A percentile compares a stretch with the other conserved stretches of the same genome.
These are phyloP conservation scores for Mercenaria mercenaria DNA, from an alignment of 1,140 invertebrate genomes.

Conservation along the genomic window DNA sequence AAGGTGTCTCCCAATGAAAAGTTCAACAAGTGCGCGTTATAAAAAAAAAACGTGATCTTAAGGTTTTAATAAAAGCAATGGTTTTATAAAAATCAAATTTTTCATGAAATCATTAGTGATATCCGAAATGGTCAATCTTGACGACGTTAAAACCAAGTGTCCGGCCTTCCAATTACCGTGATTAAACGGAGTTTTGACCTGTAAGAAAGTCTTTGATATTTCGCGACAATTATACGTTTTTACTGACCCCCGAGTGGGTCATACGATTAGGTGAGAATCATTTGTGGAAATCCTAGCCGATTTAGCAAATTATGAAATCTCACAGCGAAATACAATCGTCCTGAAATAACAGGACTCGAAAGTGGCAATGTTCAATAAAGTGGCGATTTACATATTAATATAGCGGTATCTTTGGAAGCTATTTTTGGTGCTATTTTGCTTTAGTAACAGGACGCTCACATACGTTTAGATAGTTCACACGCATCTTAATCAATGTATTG, in stretches of 20 bases:
- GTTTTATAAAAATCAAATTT: conserved; percentile 35
- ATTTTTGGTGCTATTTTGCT: no score
- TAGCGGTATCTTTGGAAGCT: neutral
- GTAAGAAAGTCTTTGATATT: conserved; percentile 21
- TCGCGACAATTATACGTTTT: conserved; percentile 40
- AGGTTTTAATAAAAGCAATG: neutral
- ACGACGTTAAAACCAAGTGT: neutral
- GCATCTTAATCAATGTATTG: no score
- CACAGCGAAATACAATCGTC: neutral
- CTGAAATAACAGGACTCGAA: neutral
- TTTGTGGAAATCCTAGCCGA: conserved; percentile 38
- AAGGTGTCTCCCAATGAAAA: neutral
- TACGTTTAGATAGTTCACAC: no score
- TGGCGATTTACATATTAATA: neutral
- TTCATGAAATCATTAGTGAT: conserved; percentile 33
- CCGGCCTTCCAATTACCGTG: conserved; percentile 43
- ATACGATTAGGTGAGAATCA: conserved; percentile 16
- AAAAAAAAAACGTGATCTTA: neutral
- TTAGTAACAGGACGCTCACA: no score
- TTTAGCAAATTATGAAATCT: conserved; percentile 32
- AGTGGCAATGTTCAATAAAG: neutral
- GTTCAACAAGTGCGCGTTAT: neutral
- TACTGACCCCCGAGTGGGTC: neutral
- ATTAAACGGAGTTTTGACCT: conserved; percentile 35
- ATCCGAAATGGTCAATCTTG: conserved; percentile 25